A percentile compares a stretch with the other conserved stretches of the same genome.
Evolutionary conservation across 2,113 vertebrate species (phyloP).

Genomic region (Felis chaus): DNA sequence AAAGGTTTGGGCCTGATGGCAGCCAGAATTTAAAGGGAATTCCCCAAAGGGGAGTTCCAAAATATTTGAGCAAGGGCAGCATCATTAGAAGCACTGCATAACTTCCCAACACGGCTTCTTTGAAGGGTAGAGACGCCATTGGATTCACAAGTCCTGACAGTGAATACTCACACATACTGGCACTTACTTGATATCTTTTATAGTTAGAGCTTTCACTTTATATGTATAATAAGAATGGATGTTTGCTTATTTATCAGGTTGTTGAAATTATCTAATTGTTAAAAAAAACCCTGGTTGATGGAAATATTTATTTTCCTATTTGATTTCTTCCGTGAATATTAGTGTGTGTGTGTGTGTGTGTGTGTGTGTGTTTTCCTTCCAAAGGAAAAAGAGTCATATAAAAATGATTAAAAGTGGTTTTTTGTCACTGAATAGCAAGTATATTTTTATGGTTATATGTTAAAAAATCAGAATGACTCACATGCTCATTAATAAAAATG

Average conservation of each 20-base stretch:
- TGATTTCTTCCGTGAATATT: neutral
- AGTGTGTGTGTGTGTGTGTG: too few relatives aligned
- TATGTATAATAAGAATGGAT: neutral
- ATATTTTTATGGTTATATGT: neutral
- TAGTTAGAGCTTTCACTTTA: neutral
- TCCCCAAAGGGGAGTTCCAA: neutral
- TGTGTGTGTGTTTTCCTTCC: neutral
- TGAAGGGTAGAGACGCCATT: neutral
- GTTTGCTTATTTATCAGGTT: neutral
- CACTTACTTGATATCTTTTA: neutral
- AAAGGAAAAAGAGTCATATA: neutral
- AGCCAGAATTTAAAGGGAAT: neutral
- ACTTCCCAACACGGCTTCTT: neutral
- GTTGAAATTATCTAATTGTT: neutral
- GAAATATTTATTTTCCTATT: neutral
- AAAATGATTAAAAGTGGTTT: neutral
- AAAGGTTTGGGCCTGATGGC: neutral
- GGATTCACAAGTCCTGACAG: neutral
- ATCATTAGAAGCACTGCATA: neutral
- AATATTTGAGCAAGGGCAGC: neutral
- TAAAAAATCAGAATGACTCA: neutral
- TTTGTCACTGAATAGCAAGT: neutral
- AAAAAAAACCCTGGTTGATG: neutral
- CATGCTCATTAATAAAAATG: slow-evolving; percentile 36
- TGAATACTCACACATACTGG: neutral